Evolutionary conservation across 2,797 vertebrate genomes (phyloP).

Genomic region (Salmo trutta): DNA sequence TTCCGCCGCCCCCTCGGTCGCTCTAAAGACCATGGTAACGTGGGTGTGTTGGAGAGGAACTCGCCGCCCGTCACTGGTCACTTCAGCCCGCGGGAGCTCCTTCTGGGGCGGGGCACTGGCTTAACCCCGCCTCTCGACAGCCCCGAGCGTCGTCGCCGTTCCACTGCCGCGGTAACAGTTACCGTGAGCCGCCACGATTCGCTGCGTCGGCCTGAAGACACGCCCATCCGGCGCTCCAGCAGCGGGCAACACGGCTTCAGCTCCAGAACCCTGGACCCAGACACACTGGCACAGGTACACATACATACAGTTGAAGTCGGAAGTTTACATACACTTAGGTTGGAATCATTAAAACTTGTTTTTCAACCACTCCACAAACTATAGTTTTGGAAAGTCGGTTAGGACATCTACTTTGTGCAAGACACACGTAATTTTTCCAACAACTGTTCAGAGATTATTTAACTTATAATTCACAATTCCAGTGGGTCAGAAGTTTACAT

Average conservation of each 20-base stretch:
- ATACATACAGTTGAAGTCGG: no score
- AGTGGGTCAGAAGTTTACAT: no score
- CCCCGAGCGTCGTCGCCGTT: constrained; percentile 87
- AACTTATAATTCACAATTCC: no score
- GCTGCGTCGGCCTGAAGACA: constrained; percentile 88
- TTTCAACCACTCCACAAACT: no score
- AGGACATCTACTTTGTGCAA: no score
- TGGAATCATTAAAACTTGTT: no score
- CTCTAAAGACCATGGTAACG: constrained; percentile 86
- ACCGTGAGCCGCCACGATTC: constrained; percentile 93
- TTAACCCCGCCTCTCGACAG: constrained; percentile 84
- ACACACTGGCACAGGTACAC: constrained; percentile 90
- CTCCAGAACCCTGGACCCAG: constrained; percentile 84
- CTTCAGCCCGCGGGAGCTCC: constrained; percentile 86
- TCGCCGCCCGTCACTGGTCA: constrained; percentile 86
- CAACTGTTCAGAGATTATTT: no score
- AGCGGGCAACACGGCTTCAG: constrained; percentile 90
- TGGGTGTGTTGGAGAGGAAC: constrained; percentile 81
- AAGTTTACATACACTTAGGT: no score
- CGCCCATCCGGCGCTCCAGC: constrained; percentile 90
- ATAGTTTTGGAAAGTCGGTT: no score
- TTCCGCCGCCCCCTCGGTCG: constrained; percentile 87
- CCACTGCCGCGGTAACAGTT: constrained; percentile 83
- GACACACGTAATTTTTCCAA: no score
- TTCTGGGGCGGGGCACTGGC: constrained; percentile 82